Conservation (phyloP, 2,113 vertebrate genomes). For the Pseudorasbora parva region DNA sequence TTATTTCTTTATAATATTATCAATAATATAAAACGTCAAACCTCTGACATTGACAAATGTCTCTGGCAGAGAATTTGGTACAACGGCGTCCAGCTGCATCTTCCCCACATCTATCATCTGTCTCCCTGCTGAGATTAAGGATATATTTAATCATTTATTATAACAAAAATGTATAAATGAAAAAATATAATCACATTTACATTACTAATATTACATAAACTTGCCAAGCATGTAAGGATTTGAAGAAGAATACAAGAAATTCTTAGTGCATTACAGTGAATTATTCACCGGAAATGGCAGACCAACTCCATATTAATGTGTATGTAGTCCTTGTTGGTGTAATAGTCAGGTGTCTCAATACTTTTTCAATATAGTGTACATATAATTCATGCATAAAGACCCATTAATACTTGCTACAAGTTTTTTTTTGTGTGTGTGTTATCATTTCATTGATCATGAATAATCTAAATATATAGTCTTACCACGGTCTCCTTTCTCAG, state of each 20-base stretch:
- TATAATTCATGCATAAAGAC: background rate
- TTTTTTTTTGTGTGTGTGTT: background rate
- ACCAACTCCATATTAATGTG: too few relatives aligned
- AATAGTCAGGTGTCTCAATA: too few relatives aligned
- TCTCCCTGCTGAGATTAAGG: constrained; percentile 57
- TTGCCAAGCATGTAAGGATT: too few relatives aligned
- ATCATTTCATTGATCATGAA: too few relatives aligned
- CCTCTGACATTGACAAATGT: constrained; percentile 75
- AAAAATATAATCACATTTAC: background rate
- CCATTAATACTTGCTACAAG: background rate
- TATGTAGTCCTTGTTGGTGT: too few relatives aligned
- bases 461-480: background rate
- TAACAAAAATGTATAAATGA: background rate
- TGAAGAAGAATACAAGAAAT: too few relatives aligned
- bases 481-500: constrained; percentile 64
- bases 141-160: background rate
- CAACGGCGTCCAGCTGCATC: constrained; percentile 65
- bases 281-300: too few relatives aligned
- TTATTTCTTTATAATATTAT: background rate
- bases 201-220: too few relatives aligned
- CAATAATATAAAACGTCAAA: constrained; percentile 28
- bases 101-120: constrained; percentile 62
- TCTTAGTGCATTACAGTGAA: too few relatives aligned
- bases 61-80: constrained; percentile 73
- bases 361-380: too few relatives aligned